Base-by-base conservation (phyloP, 2,888 invertebrate genomes). In the Troglohyphantes excavatus region DNA sequence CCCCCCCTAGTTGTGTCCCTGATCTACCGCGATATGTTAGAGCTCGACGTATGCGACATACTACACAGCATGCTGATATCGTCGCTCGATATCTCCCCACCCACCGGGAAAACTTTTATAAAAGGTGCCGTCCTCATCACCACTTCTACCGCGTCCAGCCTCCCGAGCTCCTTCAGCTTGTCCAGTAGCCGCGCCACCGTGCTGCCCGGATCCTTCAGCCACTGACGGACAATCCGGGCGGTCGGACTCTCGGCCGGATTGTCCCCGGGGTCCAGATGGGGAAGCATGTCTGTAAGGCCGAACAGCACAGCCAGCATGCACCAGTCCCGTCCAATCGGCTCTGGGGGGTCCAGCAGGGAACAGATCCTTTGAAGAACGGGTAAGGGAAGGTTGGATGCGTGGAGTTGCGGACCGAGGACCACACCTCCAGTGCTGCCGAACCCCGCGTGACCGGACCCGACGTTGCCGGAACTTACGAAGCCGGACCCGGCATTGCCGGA, bases 71-170 rank as follows among this genome's bases (percentile, higher is more conserved):
- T 87, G 27, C 90, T 83, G 13, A 86, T 79, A 29, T 90, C 90
- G n/a, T 90, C 90, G 53, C 61, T 82, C 13, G 87, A 82, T 11
- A 90, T 68, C 61, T 87, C 90, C 2, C 85, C 82, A 17, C 83
- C 78, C 0, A 81, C 59, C 1, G 92, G 92, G 68, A 92, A 92
- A 13, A 92, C 92, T 87, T 92, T 92, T 82, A 94, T 95, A 68
- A 95, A 93, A 19, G 95, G 95, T 33, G 95, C 94, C 19, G 95
- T 94, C 65, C 95, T 94, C 91, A 95, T 93, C 23, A 95, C 93
- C 21, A 95, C 94, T 90, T 95, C 95, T 1, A 95, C 95, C 0
- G 95, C 95, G 93, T 96, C 96, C 68, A 94, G 93, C 65, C 96
- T 94, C 76, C 95, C 95, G 91, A 96, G 93, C 91, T 95, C 95